These are phyloP conservation scores for Neuroterus valhalla DNA, from an alignment of 1,140 invertebrate species.

Conservation along the genomic window DNA sequence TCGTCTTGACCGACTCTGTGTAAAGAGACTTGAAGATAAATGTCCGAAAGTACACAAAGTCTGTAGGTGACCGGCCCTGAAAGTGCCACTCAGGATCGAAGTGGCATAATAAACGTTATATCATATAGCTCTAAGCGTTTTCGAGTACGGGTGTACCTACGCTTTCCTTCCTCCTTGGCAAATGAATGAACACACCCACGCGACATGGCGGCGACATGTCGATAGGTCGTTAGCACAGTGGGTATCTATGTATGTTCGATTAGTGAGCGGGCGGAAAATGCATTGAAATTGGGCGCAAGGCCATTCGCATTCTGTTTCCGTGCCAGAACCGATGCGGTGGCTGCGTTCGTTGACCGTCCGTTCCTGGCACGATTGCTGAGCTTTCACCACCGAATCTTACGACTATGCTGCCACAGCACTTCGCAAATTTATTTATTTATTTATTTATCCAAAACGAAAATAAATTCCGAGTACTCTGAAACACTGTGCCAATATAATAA, in stretches of 20 bases:
- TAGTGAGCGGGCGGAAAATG: slow-evolving; percentile 52
- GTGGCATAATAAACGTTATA: slow-evolving; percentile 6
- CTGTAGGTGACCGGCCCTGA: neutral
- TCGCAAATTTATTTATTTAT: slow-evolving; percentile 17
- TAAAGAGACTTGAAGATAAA: slow-evolving; percentile 10
- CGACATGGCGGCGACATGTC: slow-evolving; percentile 35
- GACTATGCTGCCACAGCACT: slow-evolving; percentile 33
- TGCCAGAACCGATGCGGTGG: slow-evolving; percentile 44
- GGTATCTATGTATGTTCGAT: slow-evolving; percentile 38
- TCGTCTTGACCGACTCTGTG: neutral
- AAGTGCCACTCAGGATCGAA: neutral
- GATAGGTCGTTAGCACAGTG: slow-evolving; percentile 28
- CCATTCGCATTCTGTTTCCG: slow-evolving; percentile 46
- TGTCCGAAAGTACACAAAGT: slow-evolving; percentile 2
- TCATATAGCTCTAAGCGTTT: neutral
- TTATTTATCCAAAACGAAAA: slow-evolving; percentile 5
- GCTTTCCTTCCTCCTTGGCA: neutral
- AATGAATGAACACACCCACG: slow-evolving; percentile 52
- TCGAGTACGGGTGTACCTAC: neutral
- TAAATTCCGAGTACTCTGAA: neutral
- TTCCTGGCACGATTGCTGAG: slow-evolving; percentile 40
- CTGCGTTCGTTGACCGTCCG: slow-evolving; percentile 16
- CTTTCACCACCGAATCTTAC: slow-evolving; percentile 35
- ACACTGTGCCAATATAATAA: no score
- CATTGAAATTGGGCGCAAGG: slow-evolving; percentile 54